Base-by-base conservation (phyloP, 2,888 invertebrate species). In the Brassicogethes aeneus region DNA sequence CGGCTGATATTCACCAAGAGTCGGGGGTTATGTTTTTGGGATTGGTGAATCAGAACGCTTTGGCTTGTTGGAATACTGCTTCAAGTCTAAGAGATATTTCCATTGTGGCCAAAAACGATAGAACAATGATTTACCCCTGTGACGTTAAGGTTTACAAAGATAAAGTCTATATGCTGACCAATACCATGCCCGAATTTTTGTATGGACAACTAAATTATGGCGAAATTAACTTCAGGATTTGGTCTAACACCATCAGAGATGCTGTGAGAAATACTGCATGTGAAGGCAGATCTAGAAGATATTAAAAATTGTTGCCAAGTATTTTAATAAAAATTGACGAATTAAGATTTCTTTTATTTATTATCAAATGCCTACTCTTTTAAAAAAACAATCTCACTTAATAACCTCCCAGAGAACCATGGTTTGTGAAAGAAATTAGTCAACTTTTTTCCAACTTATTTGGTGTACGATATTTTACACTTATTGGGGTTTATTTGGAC, bases 61-160 rank as follows among this genome's bases (percentile, higher is more conserved):
- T 89, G 0, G 80, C 82, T 0, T 89, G 88, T 56, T 88, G 87
- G 87, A 81, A 85, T 52, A 74, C 73, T 0, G 69, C 66, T 1
- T 65, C 61, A 3, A 60, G 70, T 0, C 42, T 57, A 2, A 61
- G 62, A 1, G 79, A 75, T 40, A 69, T 79, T 15, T 76, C 66
- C 1, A 61, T 79, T 1, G 69, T 85, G 1, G 78, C 76, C 0
- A 70, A 74, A 37, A 75, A 86, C 55, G 68, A 70, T 5, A 55
- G 64, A 2, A 74, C 66, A 7, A 70, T 89, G 70, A 76, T 83
- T 40, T 89, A 88, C 60, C 86, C 87, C 1, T 78, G 78, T 53
- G 82, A 82, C 56, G 59, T 82, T 35, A 76, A 74, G 56, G 64
- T 85, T 33, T 75, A 75, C n/a, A 72, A 72, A 1, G 72, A 74